Evolutionary conservation across 1,140 invertebrate species (phyloP), one percentile per base, ranked within the genome.

Genomic region (Brachionus rubens): DNA sequence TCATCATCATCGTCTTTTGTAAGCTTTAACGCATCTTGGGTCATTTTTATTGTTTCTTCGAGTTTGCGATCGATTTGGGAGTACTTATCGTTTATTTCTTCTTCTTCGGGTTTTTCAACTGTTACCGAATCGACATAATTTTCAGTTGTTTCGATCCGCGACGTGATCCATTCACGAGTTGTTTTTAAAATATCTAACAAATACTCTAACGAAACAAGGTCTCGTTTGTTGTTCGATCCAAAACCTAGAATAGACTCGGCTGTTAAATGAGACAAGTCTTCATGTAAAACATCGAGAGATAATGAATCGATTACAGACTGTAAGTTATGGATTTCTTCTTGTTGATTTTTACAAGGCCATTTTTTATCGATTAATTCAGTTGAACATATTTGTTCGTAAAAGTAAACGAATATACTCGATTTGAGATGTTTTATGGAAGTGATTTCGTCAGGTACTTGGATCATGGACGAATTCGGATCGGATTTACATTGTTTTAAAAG

Each of bases 271-370:
- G 81, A 80, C n/a, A 85, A 79, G n/a, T 81, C 82, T 9, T 81
- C 82, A 46, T 83, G 80, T 6, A 85, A 78, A 6, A 83, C 79
- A 75, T 83, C 82, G 26, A 78, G 76, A 12, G 82, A 81, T 19
- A 85, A 65, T 1, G 81, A 78, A 77, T 85, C 82, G 43, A 85
- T 82, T 14, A 85, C 82, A 9, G 77, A 78, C 76, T 85, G 82
- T 50, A 80, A 79, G 52, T 85, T 85, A 77, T 84, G 82, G 21
- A 83, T 81, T 68, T 84, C 81, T 80, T 85, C 83, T 68, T 83
- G 81, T 10, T 47, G 50, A 24, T 21, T 75, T 21, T 72, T 72
- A 16, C 50, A 48, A 12, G 68, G 68, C 68, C 68, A 72, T 50
- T 72, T 72, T 54, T 72, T 72, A 33, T 72, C 68, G 41, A 72